Base-by-base conservation (phyloP, 2,888 invertebrate species). In the Eupeodes latifasciatus region DNA sequence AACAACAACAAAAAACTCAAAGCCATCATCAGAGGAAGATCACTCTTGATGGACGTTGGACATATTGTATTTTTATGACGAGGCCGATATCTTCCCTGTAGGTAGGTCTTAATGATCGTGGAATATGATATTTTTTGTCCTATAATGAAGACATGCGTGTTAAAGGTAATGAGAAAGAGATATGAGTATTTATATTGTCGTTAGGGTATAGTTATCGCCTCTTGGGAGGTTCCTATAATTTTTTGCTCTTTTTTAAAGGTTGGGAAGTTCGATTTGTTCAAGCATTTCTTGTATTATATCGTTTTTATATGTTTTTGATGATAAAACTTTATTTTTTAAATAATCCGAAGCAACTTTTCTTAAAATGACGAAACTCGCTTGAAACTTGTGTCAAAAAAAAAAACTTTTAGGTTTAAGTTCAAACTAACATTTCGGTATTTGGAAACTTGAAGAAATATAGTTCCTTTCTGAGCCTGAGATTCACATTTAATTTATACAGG, bases 191-290 rank as follows among this genome's bases (percentile, higher is more conserved):
- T 76, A 77, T 76, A 77, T 75, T 76, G 71, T 79, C 69, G 74
- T 74, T 78, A 75, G 27, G 27, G 40, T 40, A 9, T 40, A 7
- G 67, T 61, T 64, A 59, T 55, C 76, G 53, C 83, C 75, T 83
- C 86, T 83, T 86, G 86, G 86, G 86, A 85, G 86, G 86, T 79
- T 86, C 64, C 69, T 72, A 12, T 66, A 40, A 9, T 40, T 40
- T 83, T 66, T 51, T 82, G 27, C 27, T 71, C 16, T 55, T 47
- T 5, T 51, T 57, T 11, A 51, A 51, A n/a, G n/a, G 51, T n/a
- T 5, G n/a, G 6, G 51, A 51, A 40, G 40, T 40, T 40, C 40
- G 40, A 5, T 40, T 40, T 40, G 6, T 7, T 7, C 6, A 40
- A 5, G 40, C 5, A 40, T 40, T 7, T 40, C 5, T 40, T 40